Conservation (phyloP, 2,113 vertebrate species). For the Hypanus sabinus region DNA sequence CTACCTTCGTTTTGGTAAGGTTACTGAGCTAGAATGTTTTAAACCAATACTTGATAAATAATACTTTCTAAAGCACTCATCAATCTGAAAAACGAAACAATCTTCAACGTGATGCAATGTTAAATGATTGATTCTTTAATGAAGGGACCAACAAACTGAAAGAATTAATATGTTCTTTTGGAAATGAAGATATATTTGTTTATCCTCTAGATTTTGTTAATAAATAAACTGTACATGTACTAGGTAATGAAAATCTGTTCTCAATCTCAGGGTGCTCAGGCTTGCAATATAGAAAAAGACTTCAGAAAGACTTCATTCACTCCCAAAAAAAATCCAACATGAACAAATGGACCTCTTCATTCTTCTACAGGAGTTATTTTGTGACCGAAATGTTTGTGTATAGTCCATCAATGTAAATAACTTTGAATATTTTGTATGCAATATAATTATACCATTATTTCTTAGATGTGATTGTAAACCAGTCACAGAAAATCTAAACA, state of each 20-base stretch:
- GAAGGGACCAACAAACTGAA: neutral
- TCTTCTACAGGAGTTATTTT: neutral
- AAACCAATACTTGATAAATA: neutral
- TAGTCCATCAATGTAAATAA: neutral
- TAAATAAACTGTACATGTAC: neutral
- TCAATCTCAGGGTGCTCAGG: neutral
- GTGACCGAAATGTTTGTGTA: neutral
- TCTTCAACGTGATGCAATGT: neutral
- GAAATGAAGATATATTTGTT: neutral
- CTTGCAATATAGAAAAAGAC: neutral
- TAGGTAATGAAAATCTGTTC: neutral
- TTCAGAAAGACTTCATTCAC: neutral
- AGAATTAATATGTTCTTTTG: neutral
- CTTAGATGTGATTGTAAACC: neutral
- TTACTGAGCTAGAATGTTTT: neutral
- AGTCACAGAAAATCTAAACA: neutral
- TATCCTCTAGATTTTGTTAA: neutral
- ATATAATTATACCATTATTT: neutral
- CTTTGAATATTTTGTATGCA: neutral
- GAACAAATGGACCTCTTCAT: neutral
- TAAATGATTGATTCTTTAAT: neutral
- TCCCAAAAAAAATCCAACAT: neutral
- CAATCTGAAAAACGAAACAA: neutral
- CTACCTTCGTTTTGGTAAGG: neutral
- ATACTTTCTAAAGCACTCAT: neutral